These are phyloP conservation scores for Ascaphus truei DNA, from an alignment of 2,113 vertebrate species.

Conservation along the genomic window DNA sequence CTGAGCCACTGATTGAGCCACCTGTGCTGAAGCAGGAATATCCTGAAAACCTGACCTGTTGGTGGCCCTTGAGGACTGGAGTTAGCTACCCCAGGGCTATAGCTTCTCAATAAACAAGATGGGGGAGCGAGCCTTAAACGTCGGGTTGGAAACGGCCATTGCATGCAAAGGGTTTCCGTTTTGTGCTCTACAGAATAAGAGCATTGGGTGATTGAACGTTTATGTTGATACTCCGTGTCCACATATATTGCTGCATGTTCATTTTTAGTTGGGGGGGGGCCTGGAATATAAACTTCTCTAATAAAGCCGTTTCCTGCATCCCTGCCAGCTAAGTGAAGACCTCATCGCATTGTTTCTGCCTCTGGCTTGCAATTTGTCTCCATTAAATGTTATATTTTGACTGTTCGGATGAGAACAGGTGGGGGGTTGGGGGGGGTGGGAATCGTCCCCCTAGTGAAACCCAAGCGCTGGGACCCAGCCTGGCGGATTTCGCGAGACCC, in stretches of 20 bases:
- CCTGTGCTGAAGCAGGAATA: no score
- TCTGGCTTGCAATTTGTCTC: constrained; percentile 11
- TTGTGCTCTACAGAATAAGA: no score
- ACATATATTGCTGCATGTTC: neutral
- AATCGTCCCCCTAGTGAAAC: neutral
- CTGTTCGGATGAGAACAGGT: constrained; percentile 16
- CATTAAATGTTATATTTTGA: constrained; percentile 27
- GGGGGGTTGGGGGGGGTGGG: constrained; percentile 20
- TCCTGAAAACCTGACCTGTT: no score
- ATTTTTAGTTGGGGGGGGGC: neutral
- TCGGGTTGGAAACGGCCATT: no score
- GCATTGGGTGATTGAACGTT: neutral
- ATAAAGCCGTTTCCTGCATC: neutral
- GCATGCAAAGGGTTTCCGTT: no score
- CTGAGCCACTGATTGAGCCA: no score
- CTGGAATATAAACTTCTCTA: neutral
- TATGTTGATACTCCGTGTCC: neutral
- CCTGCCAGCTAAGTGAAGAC: constrained; percentile 11
- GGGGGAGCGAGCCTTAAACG: no score
- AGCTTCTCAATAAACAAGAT: no score
- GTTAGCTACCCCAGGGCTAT: no score
- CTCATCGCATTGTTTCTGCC: neutral
- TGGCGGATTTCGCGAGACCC: neutral
- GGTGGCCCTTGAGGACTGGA: no score
- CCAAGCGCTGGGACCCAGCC: neutral